Evolutionary conservation across 2,888 invertebrate genomes (phyloP).

Genomic region (Dione vanillae): DNA sequence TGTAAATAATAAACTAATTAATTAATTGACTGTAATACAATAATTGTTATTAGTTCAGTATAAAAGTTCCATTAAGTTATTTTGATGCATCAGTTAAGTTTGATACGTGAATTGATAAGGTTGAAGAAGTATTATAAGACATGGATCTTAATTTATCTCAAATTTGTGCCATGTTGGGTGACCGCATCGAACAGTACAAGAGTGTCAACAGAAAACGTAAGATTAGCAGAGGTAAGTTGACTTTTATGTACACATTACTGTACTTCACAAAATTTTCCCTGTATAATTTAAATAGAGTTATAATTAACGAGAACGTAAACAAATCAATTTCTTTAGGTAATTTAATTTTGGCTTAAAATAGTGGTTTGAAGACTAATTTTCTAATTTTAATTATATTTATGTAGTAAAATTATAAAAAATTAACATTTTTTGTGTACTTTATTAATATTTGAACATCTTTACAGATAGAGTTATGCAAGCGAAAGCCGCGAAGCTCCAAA

Average conservation of each 20-base stretch:
- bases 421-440: too few species aligned
- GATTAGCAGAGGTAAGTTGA: conserved; percentile 26
- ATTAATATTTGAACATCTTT: not conserved
- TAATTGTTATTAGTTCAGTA: conserved; percentile 2
- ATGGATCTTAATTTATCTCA: conserved; percentile 45
- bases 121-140: not conserved
- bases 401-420: too few species aligned
- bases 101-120: not conserved
- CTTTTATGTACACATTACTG: not conserved
- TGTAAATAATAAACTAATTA: not conserved
- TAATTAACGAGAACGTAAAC: too few species aligned
- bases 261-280: too few species aligned
- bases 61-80: not conserved
- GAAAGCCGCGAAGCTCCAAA: not conserved
- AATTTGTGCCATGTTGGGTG: conserved; percentile 42
- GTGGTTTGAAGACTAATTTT: too few species aligned
- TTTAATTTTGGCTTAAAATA: too few species aligned
- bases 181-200: conserved; percentile 41
- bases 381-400: too few species aligned
- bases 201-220: conserved; percentile 23
- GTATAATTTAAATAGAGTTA: too few species aligned
- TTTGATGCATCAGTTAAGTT: not conserved
- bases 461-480: not conserved
- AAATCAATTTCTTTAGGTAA: too few species aligned
- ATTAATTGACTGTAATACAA: not conserved